Base-by-base conservation (phyloP, 2,797 vertebrate species). In the Garrulus glandarius region DNA sequence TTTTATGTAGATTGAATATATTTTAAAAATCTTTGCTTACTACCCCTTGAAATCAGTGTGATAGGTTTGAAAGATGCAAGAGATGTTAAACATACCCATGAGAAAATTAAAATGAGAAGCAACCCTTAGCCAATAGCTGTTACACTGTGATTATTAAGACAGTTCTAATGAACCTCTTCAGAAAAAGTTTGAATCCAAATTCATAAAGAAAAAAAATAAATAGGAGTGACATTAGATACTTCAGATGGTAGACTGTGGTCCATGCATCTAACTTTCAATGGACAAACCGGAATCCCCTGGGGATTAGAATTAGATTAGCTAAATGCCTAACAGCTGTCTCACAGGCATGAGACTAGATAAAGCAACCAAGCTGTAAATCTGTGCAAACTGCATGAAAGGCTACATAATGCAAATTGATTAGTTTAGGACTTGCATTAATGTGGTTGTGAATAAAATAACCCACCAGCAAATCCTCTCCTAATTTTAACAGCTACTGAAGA, bases 401-500 rank as follows among this genome's bases (percentile, higher is more conserved):
- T 96, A 89, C 96, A 96, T 97, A 97, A 97, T 97, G 96, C 97
- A 97, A 98, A 98, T 94, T 97, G 96, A 98, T 98, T 98, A 97
- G 96, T 97, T 97, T 96, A 97, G 95, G 97, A 96, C 94, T 98
- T 95, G 91, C 84, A 94, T 97, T 98, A 98, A 97, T 97, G 93
- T 97, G 95, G 57, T 93, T 97, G 84, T 97, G 97, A 98, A 96
- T 97, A 97, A 97, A 98, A 98, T 97, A 98, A 97, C 97, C 91
- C 84, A 91, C 97, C 95, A 97, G 97, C 97, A 98, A 98, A 98
- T 94, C 98, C 98, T 98, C 91, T 98, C 97, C 98, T 99, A 98
- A 98, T 99, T 99, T 98, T 97, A 98, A 97, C 97, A 97, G 94
- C 93, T 95, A 97, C 94, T 97, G 97, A 98, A 92, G 94, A 97